phyloP scores from a whole-genome alignment of 2,888 invertebrate species.

The Drosophila bunnanda region DNA sequence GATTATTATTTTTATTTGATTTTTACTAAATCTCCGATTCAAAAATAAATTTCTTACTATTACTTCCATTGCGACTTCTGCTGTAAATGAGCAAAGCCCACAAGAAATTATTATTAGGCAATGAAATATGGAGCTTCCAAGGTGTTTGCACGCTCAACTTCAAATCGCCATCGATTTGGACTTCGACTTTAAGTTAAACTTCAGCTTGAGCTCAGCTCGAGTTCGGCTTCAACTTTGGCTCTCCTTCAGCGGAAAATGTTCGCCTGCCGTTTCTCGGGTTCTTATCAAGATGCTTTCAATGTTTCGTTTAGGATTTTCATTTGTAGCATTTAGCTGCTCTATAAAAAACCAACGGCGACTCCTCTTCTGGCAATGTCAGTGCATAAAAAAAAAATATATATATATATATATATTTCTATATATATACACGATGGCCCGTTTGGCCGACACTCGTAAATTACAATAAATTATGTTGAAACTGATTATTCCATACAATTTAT shows the following conservation, averaged over 20 bases:
- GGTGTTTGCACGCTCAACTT: constrained; percentile 74
- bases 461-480: constrained; percentile 80
- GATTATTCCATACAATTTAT: constrained; percentile 80
- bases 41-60: neutral
- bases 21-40: neutral
- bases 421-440: constrained; percentile 53
- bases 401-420: constrained; percentile 15
- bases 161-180: constrained; percentile 34
- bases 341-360: constrained; percentile 54
- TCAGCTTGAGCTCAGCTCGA: constrained; percentile 3
- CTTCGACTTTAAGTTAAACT: constrained; percentile 21
- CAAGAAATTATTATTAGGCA: constrained; percentile 71
- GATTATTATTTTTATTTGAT: neutral
- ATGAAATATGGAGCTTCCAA: constrained; percentile 70
- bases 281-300: constrained; percentile 80
- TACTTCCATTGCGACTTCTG: neutral
- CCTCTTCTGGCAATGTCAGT: constrained; percentile 65
- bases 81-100: constrained; percentile 38
- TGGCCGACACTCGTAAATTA: constrained; percentile 78
- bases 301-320: constrained; percentile 80
- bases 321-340: constrained; percentile 78
- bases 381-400: constrained; percentile 36
- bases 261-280: constrained; percentile 44
- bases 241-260: constrained; percentile 20
- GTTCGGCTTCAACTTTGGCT: constrained; percentile 19